Conservation (phyloP, 2,113 vertebrate species). For the Centrocercus urophasianus region DNA sequence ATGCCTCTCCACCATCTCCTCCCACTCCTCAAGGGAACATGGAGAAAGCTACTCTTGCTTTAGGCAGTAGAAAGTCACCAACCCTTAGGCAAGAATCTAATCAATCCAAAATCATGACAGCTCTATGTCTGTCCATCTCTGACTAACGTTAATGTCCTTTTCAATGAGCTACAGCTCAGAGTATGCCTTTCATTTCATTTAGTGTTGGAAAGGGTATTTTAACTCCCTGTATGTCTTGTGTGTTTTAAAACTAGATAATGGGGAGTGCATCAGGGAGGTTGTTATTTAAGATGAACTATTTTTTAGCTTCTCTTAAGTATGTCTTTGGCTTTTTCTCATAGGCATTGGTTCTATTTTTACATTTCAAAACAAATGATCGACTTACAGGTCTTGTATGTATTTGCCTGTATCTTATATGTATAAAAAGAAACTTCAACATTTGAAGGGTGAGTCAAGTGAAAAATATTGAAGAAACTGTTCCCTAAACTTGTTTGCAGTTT, state of each 20-base stretch:
- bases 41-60: constrained; percentile 59
- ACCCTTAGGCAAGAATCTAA: constrained; percentile 42
- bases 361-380: background rate
- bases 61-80: constrained; percentile 48
- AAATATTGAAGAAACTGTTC: background rate
- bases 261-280: background rate
- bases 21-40: constrained; percentile 54
- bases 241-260: background rate
- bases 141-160: background rate
- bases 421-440: background rate
- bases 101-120: background rate
- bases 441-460: background rate
- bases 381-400: background rate
- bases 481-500: background rate
- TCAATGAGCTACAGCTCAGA: background rate
- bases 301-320: background rate
- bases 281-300: background rate
- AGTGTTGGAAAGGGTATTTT: background rate
- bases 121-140: constrained; percentile 29
- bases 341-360: background rate
- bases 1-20: constrained; percentile 4
- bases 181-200: background rate
- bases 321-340: background rate
- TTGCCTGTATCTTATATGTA: background rate
- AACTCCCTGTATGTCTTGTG: background rate